Percentiles rank a stretch among this genome's conserved stretches.
These are phyloP conservation scores for Galeruca laticollis DNA, from an alignment of 2,888 invertebrate species.

Conservation along the genomic window DNA sequence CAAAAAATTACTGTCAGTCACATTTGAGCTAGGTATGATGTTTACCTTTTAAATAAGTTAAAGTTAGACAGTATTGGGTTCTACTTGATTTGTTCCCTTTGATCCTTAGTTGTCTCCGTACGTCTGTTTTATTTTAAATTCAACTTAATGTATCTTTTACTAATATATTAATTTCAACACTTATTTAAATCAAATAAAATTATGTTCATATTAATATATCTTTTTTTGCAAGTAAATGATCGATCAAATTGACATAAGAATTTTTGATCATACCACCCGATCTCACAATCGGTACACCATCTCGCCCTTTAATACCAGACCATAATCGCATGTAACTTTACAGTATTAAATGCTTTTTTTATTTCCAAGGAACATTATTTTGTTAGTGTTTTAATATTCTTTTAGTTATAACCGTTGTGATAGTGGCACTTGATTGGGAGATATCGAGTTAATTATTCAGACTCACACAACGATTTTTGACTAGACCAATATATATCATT, in stretches of 20 bases:
- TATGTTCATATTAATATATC: too few relatives aligned
- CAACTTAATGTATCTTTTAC: too few relatives aligned
- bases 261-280: constrained; percentile 57
- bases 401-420: constrained; percentile 43
- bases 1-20: too few relatives aligned
- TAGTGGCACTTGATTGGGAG: constrained; percentile 67
- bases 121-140: too few relatives aligned
- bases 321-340: constrained; percentile 55
- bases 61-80: too few relatives aligned
- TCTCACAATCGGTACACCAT: constrained; percentile 63
- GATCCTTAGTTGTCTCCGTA: too few relatives aligned
- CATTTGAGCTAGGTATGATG: too few relatives aligned
- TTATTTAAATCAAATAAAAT: too few relatives aligned
- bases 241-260: constrained; percentile 31
- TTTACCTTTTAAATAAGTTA: too few relatives aligned
- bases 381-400: constrained; percentile 50
- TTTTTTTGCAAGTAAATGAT: too few relatives aligned
- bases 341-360: constrained; percentile 63
- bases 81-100: too few relatives aligned
- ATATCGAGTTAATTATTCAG: constrained; percentile 63
- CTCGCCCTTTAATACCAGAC: constrained; percentile 67
- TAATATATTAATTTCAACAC: too few relatives aligned
- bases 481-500: constrained; percentile 61
- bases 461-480: constrained; percentile 57
- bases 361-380: constrained; percentile 67